phyloP scores from a whole-genome alignment of 2,888 invertebrate genomes.

The Parnassius apollo region DNA sequence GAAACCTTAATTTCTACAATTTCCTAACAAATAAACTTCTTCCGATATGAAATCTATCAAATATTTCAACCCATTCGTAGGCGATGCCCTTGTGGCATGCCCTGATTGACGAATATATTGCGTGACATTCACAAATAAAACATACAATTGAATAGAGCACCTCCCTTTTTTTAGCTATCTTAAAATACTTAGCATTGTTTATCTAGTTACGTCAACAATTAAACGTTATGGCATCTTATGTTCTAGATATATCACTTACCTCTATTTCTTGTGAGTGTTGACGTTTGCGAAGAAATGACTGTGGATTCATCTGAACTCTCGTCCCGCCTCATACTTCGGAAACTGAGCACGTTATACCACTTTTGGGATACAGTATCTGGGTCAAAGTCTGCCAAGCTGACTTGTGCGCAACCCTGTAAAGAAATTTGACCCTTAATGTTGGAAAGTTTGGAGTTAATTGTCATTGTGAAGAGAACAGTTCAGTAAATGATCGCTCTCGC shows the following conservation, averaged over 20 bases:
- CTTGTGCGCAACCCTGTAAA: slow-evolving; percentile 94
- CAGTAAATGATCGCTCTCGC: slow-evolving; percentile 76
- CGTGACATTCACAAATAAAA: too few species aligned
- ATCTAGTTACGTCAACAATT: too few species aligned
- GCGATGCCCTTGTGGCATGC: too few species aligned
- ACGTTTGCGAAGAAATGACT: slow-evolving; percentile 97
- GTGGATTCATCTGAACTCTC: slow-evolving; percentile 98
- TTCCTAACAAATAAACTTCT: too few species aligned
- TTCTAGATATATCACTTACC: slow-evolving; percentile 45
- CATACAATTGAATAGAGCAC: too few species aligned
- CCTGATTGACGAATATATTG: too few species aligned
- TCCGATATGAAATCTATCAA: too few species aligned
- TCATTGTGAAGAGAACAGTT: slow-evolving; percentile 24
- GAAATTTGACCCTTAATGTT: slow-evolving; percentile 33
- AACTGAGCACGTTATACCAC: slow-evolving; percentile 97
- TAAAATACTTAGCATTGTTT: too few species aligned
- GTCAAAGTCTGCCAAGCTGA: slow-evolving; percentile 96
- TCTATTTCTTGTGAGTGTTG: slow-evolving; percentile 95
- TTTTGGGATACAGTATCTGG: slow-evolving; percentile 89
- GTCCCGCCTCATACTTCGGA: slow-evolving; percentile 83
- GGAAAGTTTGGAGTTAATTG: background rate
- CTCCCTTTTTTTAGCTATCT: too few species aligned
- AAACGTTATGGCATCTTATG: too few species aligned
- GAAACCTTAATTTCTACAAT: too few species aligned
- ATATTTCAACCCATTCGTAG: too few species aligned